Evolutionary conservation across 2,797 vertebrate genomes (phyloP).

Genomic region (Hemibagrus guttatus): DNA sequence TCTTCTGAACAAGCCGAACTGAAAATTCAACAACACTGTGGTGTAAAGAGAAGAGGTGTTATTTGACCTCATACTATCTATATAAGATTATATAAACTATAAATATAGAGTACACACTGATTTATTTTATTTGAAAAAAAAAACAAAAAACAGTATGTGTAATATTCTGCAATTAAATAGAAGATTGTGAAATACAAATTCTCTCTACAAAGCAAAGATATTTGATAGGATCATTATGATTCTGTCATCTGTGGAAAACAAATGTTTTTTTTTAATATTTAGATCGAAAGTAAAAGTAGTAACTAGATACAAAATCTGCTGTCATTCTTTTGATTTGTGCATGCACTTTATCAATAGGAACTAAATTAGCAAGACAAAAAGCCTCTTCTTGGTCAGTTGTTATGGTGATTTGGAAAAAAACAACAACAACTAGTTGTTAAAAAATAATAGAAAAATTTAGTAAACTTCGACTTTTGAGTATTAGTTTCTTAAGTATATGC

Average conservation of each 20-base stretch:
- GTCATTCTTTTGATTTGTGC: neutral
- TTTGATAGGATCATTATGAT: neutral
- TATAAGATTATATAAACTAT: neutral
- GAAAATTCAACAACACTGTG: neutral
- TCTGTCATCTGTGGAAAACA: neutral
- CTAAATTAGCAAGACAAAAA: neutral
- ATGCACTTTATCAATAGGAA: neutral
- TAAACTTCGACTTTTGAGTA: neutral
- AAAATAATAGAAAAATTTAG: neutral
- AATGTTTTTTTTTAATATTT: neutral
- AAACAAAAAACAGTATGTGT: neutral
- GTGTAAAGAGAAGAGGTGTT: neutral
- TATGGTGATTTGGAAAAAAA: neutral
- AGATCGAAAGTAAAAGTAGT: neutral
- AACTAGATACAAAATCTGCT: neutral
- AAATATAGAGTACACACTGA: neutral
- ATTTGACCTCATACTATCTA: neutral
- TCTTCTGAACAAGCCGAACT: neutral
- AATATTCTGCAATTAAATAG: neutral
- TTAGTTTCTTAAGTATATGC: constrained; percentile 14
- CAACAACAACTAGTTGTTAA: neutral
- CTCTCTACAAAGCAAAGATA: neutral
- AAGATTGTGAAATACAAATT: neutral
- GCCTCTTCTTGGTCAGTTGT: neutral
- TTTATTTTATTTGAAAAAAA: neutral